Conservation (phyloP, 53 echinoderm and acorn worm genomes). For the Stichopus horrens region DNA sequence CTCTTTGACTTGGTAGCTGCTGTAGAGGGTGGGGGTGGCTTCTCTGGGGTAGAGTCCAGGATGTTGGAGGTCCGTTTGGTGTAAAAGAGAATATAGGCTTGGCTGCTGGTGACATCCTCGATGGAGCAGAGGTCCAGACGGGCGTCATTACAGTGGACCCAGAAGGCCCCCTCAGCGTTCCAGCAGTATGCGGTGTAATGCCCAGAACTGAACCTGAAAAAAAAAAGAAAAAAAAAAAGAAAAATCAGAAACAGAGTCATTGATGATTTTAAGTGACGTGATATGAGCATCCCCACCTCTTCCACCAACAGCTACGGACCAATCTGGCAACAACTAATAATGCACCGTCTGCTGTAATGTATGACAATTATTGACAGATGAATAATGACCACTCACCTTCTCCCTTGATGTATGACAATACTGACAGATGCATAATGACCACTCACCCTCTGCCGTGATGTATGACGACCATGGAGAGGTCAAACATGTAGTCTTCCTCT, state of each 20-base stretch:
- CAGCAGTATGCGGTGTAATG: conserved; percentile 93
- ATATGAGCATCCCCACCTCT: too few relatives aligned
- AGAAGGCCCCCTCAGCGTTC: conserved; percentile 83
- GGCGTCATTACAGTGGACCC: conserved; percentile 92
- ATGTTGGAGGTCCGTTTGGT: conserved; percentile 74
- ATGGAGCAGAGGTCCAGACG: conserved; percentile 87
- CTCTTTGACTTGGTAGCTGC: conserved; percentile 11
- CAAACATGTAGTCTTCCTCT: conserved; percentile 81
- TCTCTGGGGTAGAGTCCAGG: conserved; percentile 55
- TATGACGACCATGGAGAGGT: conserved; percentile 76
- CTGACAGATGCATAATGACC: too few relatives aligned
- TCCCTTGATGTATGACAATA: not conserved
- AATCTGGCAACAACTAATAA: too few relatives aligned
- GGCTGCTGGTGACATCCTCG: conserved; percentile 79
- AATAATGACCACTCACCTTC: not conserved
- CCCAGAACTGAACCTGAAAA: conserved; percentile 80
- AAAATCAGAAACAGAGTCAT: too few relatives aligned
- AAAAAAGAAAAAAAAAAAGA: too few relatives aligned
- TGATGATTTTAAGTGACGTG: too few relatives aligned
- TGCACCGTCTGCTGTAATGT: too few relatives aligned
- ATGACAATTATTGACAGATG: too few relatives aligned
- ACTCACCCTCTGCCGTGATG: conserved; percentile 41
- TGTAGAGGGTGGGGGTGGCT: not conserved
- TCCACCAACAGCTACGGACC: too few relatives aligned
- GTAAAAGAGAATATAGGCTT: conserved; percentile 92